Base-by-base conservation (phyloP, 2,113 vertebrate genomes). In the Corydoras sp. region DNA sequence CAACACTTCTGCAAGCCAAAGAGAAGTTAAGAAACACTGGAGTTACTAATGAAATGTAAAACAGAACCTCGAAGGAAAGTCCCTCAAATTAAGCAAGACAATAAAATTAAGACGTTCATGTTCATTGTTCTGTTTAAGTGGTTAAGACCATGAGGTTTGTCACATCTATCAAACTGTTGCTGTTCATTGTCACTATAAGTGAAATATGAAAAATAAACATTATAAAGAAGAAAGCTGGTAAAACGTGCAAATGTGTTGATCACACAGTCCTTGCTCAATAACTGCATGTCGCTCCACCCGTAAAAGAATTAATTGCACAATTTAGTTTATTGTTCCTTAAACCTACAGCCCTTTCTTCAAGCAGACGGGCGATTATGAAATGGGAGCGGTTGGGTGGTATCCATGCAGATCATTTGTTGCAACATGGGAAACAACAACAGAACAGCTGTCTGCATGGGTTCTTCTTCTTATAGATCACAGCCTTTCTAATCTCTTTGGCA, bases 401-500 rank as follows among this genome's bases (percentile, higher is more conserved):
- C 35, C 63, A 60, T 7, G 30, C 35, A 59, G 8, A n/a, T 64
- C 1, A 55, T 32, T 54, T 81, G 74, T 83, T 83, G 68, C 89
- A 90, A 83, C 95, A 97, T 0, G 93, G 92, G 81, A 91, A 89
- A 84, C 95, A 99, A 73, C 90, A 96, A 67, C 96, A 98, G 73
- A 92, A 93, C 1, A 98, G 71, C 32, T 90, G 88, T 76, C 89
- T 88, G 79, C 95, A 95, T 0, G 94, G 95, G 76, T 96, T 90
- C 73, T 83, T 92, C 73, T 87, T 93, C 81, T 91, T 86, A 86
- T 97, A 98, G 62, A 82, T 87, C 63, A 92, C 83, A 2, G 97
- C 95, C 85, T 86, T 87, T 78, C 84, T 90, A 59, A 98, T 87
- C 73, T 96, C 87, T 0, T 62, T 71, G 13, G 90, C 84, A 60